phyloP scores from a whole-genome alignment of 2,113 vertebrate genomes.

The Zosterops lateralis region DNA sequence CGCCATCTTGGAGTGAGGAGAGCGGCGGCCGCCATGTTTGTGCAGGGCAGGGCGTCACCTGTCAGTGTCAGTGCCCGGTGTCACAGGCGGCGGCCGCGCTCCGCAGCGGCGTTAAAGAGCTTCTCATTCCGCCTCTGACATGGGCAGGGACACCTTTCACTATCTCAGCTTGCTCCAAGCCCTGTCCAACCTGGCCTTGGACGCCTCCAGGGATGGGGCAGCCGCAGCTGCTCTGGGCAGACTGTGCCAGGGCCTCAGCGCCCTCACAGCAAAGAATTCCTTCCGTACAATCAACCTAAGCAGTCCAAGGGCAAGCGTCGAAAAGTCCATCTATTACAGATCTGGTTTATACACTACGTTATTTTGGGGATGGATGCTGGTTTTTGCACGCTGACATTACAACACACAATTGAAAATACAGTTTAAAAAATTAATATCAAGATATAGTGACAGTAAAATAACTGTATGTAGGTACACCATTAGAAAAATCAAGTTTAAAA shows the following conservation, averaged over 20 bases:
- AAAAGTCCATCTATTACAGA: fast-evolving
- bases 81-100: fast-evolving
- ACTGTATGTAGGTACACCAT: not conserved
- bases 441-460: not conserved
- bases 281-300: fast-evolving
- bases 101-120: fast-evolving
- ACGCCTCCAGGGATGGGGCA: not conserved
- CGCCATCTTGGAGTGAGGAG: slow-evolving; percentile 22
- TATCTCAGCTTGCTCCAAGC: fast-evolving
- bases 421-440: not conserved
- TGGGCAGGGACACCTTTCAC: fast-evolving
- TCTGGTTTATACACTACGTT: not conserved
- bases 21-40: slow-evolving; percentile 20
- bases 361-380: fast-evolving
- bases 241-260: fast-evolving
- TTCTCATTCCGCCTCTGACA: not conserved
- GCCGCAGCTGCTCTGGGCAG: fast-evolving
- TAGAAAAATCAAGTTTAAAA: not conserved
- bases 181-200: fast-evolving
- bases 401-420: not conserved
- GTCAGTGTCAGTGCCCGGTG: not conserved
- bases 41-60: slow-evolving; percentile 14
- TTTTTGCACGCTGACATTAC: not conserved
- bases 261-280: not conserved
- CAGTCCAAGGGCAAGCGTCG: not conserved